Conservation (phyloP, 2,113 vertebrate genomes). For the Mormoops blainvillei region DNA sequence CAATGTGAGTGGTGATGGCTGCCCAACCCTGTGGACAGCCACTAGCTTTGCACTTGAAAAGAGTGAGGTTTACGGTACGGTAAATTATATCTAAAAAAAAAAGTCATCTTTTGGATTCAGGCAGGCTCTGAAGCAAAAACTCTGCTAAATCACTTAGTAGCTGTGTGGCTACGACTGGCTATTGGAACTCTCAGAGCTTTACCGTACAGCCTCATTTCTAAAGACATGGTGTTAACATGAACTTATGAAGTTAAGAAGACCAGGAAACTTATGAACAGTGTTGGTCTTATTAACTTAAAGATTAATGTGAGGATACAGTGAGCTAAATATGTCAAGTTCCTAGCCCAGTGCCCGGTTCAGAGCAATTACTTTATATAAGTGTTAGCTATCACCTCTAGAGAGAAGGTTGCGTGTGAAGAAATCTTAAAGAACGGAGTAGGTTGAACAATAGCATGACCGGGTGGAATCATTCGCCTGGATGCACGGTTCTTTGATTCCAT, state of each 20-base stretch:
- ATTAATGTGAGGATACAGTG: background rate
- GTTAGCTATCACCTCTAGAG: background rate
- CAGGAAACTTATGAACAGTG: too few relatives aligned
- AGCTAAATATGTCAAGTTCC: background rate
- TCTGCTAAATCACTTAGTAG: background rate
- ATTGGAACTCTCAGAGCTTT: background rate
- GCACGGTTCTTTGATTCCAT: background rate
- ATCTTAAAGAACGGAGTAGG: background rate
- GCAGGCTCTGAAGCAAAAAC: background rate
- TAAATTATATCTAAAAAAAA: background rate
- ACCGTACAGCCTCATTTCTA: background rate
- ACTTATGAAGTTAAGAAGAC: too few relatives aligned
- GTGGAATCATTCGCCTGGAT: background rate
- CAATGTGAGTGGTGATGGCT: background rate
- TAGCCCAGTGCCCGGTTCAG: background rate
- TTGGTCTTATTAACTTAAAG: too few relatives aligned
- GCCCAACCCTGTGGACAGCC: background rate
- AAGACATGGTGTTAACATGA: background rate
- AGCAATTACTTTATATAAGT: background rate
- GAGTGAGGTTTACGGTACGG: background rate
- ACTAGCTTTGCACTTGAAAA: background rate
- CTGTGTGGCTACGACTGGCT: background rate
- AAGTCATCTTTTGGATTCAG: background rate
- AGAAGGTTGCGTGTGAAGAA: background rate
- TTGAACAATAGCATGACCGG: background rate